Evolutionary conservation across 2,888 invertebrate species (phyloP).

Genomic region (Macrostomum cliftonense): DNA sequence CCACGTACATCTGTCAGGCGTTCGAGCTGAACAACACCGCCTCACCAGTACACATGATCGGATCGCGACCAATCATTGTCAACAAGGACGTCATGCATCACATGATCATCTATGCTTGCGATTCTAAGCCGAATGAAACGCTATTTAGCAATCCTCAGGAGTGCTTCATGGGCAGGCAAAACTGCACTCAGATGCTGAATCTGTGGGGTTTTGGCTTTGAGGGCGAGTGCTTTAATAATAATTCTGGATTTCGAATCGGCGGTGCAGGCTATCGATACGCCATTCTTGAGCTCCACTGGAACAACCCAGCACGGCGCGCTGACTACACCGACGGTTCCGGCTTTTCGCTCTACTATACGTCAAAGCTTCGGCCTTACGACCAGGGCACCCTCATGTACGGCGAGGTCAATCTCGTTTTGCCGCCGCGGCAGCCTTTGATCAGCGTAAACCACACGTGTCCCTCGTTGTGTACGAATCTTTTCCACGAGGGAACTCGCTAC

Average conservation of each 20-base stretch:
- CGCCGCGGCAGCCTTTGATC: neutral
- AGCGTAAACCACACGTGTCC: too few species aligned
- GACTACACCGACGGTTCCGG: conserved; percentile 13
- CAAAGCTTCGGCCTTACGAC: conserved; percentile 10
- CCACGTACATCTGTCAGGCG: neutral
- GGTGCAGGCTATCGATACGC: too few species aligned
- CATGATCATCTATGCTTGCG: neutral
- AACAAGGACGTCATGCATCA: neutral
- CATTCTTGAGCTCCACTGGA: too few species aligned
- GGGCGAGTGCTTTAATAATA: too few species aligned
- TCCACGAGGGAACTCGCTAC: neutral
- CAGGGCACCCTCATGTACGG: conserved; percentile 15
- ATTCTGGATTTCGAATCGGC: too few species aligned
- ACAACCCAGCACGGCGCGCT: neutral
- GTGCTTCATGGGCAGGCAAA: neutral
- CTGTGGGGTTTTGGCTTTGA: too few species aligned
- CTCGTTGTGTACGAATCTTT: too few species aligned
- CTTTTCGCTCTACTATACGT: conserved; percentile 12
- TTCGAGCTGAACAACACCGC: neutral
- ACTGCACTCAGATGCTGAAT: too few species aligned
- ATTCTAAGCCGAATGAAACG: neutral
- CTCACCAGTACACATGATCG: neutral
- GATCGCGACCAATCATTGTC: neutral
- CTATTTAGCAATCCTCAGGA: neutral
- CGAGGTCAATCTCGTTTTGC: conserved; percentile 12